Conservation (phyloP, 2,797 vertebrate genomes). For the Esox masquinongy region DNA sequence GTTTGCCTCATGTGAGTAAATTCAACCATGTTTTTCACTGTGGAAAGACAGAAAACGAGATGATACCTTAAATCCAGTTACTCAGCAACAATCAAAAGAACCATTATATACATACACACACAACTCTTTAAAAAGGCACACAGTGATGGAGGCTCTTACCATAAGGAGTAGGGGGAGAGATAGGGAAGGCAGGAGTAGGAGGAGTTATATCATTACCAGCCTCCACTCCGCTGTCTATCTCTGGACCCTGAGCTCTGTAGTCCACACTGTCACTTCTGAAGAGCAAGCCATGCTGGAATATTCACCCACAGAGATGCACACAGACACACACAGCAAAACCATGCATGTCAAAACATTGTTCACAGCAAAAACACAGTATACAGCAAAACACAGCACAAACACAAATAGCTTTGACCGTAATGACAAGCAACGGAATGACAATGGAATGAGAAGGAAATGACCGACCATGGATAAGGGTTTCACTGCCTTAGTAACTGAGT, state of each 20-base stretch:
- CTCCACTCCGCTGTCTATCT: conserved; percentile 69
- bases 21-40: conserved; percentile 77
- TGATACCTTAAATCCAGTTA: not conserved
- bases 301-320: conserved; percentile 22
- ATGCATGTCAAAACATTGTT: not conserved
- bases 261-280: conserved; percentile 62
- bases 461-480: not conserved
- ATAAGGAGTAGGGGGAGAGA: conserved; percentile 79
- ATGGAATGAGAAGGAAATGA: not conserved
- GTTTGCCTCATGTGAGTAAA: conserved; percentile 63
- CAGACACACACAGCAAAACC: conserved; percentile 4
- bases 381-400: not conserved
- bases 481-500: no score
- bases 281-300: conserved; percentile 68
- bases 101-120: not conserved
- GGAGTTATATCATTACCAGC: conserved; percentile 69
- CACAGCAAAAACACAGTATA: not conserved
- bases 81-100: not conserved
- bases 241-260: conserved; percentile 66
- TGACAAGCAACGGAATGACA: not conserved
- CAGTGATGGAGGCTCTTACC: conserved; percentile 48
- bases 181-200: conserved; percentile 81
- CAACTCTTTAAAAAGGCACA: not conserved
- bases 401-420: not conserved
- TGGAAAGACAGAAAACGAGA: conserved; percentile 38